Conservation (phyloP, 2,113 vertebrate genomes). For the Microcebus lehilahytsara region DNA sequence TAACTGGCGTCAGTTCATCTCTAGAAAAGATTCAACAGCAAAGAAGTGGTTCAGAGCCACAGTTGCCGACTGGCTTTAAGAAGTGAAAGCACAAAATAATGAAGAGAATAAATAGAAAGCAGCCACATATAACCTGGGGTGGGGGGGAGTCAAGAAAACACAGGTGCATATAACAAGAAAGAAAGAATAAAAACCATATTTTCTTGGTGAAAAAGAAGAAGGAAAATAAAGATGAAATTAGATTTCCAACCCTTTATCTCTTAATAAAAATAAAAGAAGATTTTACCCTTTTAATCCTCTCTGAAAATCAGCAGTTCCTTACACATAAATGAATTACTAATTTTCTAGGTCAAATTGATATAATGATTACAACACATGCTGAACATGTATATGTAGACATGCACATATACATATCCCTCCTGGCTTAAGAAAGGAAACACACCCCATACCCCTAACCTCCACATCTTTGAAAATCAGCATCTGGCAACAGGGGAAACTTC, state of each 20-base stretch:
- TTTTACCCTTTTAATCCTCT: neutral
- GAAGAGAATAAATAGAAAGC: neutral
- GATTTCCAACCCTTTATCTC: neutral
- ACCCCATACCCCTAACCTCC: neutral
- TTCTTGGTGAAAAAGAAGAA: slow-evolving; percentile 11
- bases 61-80: neutral
- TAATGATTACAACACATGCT: neutral
- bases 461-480: neutral
- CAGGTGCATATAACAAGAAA: neutral
- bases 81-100: neutral
- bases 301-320: neutral
- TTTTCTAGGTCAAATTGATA: neutral
- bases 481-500: neutral
- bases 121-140: neutral
- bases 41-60: neutral
- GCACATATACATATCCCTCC: neutral
- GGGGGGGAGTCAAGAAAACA: neutral
- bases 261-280: slow-evolving; percentile 25
- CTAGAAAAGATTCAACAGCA: neutral
- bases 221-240: neutral
- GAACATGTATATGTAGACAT: neutral
- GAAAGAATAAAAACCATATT: neutral
- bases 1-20: neutral
- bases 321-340: neutral
- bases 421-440: neutral